Conservation (phyloP, 2,113 vertebrate genomes). For the Actenoides lindsayi region DNA sequence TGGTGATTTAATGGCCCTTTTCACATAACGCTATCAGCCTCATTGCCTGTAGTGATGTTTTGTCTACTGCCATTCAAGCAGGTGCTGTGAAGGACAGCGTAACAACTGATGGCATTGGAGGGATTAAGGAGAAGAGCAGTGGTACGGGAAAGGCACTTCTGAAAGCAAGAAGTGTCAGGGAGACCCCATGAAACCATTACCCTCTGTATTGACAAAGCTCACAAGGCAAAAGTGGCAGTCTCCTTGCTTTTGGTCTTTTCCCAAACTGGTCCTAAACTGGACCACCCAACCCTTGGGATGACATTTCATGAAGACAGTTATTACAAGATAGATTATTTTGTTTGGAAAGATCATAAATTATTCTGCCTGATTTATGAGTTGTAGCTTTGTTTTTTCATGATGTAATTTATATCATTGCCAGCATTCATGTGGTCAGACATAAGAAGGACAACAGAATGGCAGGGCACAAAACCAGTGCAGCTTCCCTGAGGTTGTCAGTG, state of each 20-base stretch:
- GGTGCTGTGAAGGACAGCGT: neutral
- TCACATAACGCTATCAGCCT: neutral
- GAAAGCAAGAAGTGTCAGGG: neutral
- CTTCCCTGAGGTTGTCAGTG: neutral
- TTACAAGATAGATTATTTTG: conserved; percentile 49
- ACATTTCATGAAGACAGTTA: conserved; percentile 54
- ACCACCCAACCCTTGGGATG: neutral
- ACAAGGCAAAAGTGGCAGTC: neutral
- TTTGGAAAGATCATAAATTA: conserved; percentile 59
- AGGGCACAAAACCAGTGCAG: neutral
- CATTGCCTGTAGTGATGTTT: neutral
- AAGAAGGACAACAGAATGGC: neutral
- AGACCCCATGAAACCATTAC: neutral
- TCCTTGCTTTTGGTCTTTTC: neutral
- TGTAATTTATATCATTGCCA: conserved; percentile 56
- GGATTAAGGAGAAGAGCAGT: neutral
- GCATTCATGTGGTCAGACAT: neutral
- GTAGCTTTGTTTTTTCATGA: conserved; percentile 47
- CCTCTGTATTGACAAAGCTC: neutral
- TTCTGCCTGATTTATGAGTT: conserved; percentile 55
- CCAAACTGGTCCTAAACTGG: neutral
- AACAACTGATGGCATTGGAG: neutral
- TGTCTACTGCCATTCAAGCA: neutral
- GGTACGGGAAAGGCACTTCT: neutral
- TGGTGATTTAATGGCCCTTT: conserved; percentile 40